Conservation (phyloP, 2,797 vertebrate genomes). For the Pangasius krempfi region DNA sequence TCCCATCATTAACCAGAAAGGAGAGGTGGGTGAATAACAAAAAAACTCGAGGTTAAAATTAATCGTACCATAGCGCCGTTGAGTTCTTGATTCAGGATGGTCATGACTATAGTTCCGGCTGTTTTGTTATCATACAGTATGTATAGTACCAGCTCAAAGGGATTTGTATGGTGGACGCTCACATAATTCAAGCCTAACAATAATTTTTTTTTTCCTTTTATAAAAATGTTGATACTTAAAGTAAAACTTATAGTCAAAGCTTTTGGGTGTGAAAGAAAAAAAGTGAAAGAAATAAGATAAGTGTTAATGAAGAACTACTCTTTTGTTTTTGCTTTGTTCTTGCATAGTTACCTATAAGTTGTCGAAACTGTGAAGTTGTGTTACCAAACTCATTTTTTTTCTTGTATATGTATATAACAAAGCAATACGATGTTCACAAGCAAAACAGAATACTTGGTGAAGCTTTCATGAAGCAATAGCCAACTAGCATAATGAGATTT, state of each 20-base stretch:
- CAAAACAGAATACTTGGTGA: background rate
- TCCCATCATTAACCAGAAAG: constrained; percentile 97
- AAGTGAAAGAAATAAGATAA: background rate
- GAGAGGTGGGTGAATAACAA: constrained; percentile 80
- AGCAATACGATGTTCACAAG: background rate
- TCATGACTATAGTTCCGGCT: background rate
- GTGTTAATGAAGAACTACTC: background rate
- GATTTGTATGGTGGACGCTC: background rate
- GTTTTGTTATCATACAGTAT: background rate
- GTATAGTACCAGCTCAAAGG: background rate
- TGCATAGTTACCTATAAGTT: background rate
- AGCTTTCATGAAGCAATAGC: background rate
- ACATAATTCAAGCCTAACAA: background rate
- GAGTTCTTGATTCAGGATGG: background rate
- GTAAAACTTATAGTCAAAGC: background rate
- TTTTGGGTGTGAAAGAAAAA: background rate
- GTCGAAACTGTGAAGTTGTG: background rate
- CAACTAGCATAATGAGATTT: background rate
- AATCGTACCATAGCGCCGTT: background rate
- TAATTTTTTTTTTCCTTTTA: background rate
- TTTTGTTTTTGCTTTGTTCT: background rate
- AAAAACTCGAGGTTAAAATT: background rate
- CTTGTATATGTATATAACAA: background rate
- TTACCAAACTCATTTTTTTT: background rate
- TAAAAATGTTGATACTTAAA: background rate